Base-by-base conservation (phyloP, 2,888 invertebrate species). In the Cenopis cana region DNA sequence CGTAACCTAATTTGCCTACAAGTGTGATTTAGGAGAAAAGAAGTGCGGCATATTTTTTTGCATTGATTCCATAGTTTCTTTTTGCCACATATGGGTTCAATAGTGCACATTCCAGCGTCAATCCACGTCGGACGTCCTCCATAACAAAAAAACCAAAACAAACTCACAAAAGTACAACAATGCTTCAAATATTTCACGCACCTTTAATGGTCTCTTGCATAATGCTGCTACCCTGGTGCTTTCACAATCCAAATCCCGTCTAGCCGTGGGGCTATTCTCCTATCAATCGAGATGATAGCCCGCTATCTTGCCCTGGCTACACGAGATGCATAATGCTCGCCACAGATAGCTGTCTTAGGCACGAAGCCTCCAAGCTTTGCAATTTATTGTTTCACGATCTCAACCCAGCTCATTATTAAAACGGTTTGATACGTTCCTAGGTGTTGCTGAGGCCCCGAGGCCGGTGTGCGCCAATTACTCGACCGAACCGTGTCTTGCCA, bases 331-430 rank as follows among this genome's bases (percentile, higher is more conserved):
- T 93, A 93, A 93, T 93, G 91, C 91, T 89, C 85, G 87, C 81
- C 82, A 84, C 87, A 90, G 93, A 93, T 93, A 91, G 91, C 93
- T 91, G 92, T 92, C 93, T 92, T 86, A 84, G 78, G 90, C 93
- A 93, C 93, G 93, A 93, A 93, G 93, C 93, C 93, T 93, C 87
- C 88, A 86, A 93, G 93, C 90, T 89, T 93, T 85, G 93, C 93
- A 93, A 93, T 93, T 93, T 93, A 93, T 93, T 92, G 93, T 93
- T 93, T 93, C 93, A 93, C 93, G 93, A 93, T 93, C 91, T 90
- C 89, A 85, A 85, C 85, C 87, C 79, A 86, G 91, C 90, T 93
- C 92, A 93, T 93, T 93, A 93, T 93, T 93, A 93, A 93, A 93
- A 93, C 92, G 91, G 93, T 93, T 91, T 91, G 93, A 90, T 92